Percentiles rank a stretch among this genome's conserved stretches.
Conservation (phyloP, 2,888 invertebrate genomes). For the Frankliniella fusca region DNA sequence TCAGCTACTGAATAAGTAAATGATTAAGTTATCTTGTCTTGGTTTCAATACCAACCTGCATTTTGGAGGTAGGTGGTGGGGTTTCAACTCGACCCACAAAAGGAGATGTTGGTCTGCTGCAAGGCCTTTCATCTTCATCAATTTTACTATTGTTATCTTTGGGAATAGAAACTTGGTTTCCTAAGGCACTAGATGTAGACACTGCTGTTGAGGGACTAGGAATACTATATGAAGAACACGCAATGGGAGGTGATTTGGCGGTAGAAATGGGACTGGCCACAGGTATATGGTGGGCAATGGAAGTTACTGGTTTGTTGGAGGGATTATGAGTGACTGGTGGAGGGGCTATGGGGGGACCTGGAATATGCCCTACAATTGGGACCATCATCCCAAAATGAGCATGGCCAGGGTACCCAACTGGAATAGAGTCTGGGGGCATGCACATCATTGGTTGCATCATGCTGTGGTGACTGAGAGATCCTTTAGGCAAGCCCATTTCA, state of each 20-base stretch:
- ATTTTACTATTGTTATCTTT: not conserved
- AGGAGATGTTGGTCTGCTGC: not conserved
- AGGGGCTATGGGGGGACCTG: not conserved
- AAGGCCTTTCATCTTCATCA: not conserved
- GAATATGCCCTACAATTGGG: not conserved
- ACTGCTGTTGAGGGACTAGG: not conserved
- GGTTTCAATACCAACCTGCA: not conserved
- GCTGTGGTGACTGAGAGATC: not conserved
- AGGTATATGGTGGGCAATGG: not conserved
- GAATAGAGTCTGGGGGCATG: not conserved
- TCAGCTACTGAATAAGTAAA: not conserved
- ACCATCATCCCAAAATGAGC: conserved; percentile 18
- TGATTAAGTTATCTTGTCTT: not conserved
- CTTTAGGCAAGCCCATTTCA: not conserved
- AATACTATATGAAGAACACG: not conserved
- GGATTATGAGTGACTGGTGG: not conserved
- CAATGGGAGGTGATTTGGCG: not conserved
- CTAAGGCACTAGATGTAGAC: not conserved
- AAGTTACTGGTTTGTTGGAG: not conserved
- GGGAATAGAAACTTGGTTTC: not conserved
- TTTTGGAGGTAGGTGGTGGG: not conserved
- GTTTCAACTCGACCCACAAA: not conserved
- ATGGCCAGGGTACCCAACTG: not conserved
- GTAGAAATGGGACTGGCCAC: not conserved
- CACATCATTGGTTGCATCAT: not conserved